Base-by-base conservation (phyloP, 2,113 vertebrate species). In the Solea solea region DNA sequence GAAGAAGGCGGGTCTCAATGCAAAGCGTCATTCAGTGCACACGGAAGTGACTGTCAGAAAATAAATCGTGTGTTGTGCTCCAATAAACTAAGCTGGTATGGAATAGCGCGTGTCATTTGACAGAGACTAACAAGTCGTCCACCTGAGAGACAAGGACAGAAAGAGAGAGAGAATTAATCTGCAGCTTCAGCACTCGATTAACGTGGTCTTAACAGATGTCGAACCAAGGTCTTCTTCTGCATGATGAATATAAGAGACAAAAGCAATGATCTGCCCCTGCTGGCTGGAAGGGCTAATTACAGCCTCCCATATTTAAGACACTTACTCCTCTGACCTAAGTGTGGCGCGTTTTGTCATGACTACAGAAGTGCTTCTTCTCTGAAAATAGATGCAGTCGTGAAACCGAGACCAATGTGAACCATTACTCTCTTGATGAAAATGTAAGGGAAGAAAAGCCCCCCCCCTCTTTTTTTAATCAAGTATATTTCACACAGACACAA, bases 11-110 rank as follows among this genome's bases (percentile, higher is more conserved):
- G 58, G 55, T 16, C 16, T 40, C 48, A 8, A 1, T 1, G 13
- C 13, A 0, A 15, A n/a, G 25, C 13, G 9, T 3, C 0, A 49
- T n/a, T 28, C 0, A 48, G 11, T 27, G 2, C 49, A 70, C 13
- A 7, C 78, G 81, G 86, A 90, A 83, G 82, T 84, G 13, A 12
- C 5, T 1, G 13, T n/a, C 40, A 54, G 21, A 21, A 21, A 21
- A 21, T 3, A 11, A 1, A 0, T 3, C n/a, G 4, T 11, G 6
- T 10, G 8, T 11, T 45, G 3, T 42, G 13, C 0, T 2, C 0
- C 2, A 46, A 15, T 50, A 25, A 64, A 8, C 10, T 4, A 9
- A 55, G 11, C 9, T 1, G 3, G 4, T 1, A 3, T 1, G 11
- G 12, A n/a, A 1, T 1, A 2, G 3, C 15, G 8, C 7, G 3